These are phyloP conservation scores for Aspidapion aeneum DNA, from an alignment of 2,888 invertebrate species.

Conservation along the genomic window DNA sequence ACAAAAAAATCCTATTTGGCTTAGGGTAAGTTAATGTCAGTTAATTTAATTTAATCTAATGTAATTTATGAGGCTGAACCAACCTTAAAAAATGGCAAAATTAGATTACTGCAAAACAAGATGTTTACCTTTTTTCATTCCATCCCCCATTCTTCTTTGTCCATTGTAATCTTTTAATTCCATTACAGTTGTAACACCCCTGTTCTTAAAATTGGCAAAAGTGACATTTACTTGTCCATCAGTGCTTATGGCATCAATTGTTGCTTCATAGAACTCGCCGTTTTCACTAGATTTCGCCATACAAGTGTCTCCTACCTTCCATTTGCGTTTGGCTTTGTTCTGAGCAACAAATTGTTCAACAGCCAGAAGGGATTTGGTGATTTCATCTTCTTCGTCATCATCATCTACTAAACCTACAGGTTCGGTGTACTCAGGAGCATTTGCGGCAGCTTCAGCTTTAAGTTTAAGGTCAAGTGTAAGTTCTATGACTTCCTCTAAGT, in stretches of 20 bases:
- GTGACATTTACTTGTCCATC: constrained; percentile 86
- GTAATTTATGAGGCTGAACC: no score
- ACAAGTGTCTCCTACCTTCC: constrained; percentile 91
- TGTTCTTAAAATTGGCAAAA: constrained; percentile 84
- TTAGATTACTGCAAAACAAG: no score
- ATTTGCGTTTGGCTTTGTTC: constrained; percentile 57
- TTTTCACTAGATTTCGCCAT: constrained; percentile 92
- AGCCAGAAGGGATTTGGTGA: constrained; percentile 66
- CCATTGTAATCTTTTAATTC: constrained; percentile 61
- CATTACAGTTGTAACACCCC: constrained; percentile 70
- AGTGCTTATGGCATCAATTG: constrained; percentile 79
- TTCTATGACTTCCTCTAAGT: constrained; percentile 86
- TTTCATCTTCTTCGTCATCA: constrained; percentile 62
- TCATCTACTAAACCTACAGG: constrained; percentile 44
- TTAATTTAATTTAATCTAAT: no score
- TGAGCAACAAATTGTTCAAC: constrained; percentile 57
- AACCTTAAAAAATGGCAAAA: no score
- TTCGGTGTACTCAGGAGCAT: constrained; percentile 53
- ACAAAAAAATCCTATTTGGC: no score
- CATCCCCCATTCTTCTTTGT: constrained; percentile 45
- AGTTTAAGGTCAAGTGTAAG: constrained; percentile 32
- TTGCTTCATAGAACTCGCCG: constrained; percentile 88
- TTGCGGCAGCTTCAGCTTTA: constrained; percentile 48
- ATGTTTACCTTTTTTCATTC: constrained; percentile 50
- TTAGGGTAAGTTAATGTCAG: no score